These are phyloP conservation scores for Ctenomys sociabilis DNA, from an alignment of 2,113 vertebrate species.

Conservation along the genomic window DNA sequence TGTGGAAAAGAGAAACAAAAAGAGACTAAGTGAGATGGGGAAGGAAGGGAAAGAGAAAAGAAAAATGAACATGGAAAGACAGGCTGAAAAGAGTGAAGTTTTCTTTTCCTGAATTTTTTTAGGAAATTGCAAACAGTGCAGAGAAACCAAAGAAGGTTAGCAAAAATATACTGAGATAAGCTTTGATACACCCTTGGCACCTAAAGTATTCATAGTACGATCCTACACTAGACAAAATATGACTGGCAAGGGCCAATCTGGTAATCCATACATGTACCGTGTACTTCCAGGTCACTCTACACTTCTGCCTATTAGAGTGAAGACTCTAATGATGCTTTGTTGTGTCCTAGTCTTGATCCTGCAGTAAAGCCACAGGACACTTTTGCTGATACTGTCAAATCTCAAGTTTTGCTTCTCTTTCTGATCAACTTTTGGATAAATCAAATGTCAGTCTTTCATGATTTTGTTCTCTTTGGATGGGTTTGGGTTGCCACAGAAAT, in stretches of 20 bases:
- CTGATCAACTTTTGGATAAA: neutral
- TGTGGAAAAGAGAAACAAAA: too few species aligned
- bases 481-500: neutral
- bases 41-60: neutral
- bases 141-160: neutral
- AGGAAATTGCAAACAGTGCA: neutral
- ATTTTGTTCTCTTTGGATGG: neutral
- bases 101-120: neutral
- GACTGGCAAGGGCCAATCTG: neutral
- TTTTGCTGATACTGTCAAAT: neutral
- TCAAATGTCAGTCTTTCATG: neutral
- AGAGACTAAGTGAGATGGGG: neutral
- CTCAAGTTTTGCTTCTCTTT: neutral
- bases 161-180: conserved; percentile 10
- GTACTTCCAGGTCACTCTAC: neutral
- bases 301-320: neutral
- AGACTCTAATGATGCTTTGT: neutral
- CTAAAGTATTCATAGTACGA: neutral
- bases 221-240: neutral
- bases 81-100: neutral
- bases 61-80: neutral
- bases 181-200: neutral
- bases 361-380: neutral
- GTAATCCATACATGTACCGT: neutral
- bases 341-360: neutral